A percentile compares a stretch with the other conserved stretches of the same genome.
phyloP scores from a whole-genome alignment of 2,113 vertebrate genomes.

The Dendropsophus ebraccatus region DNA sequence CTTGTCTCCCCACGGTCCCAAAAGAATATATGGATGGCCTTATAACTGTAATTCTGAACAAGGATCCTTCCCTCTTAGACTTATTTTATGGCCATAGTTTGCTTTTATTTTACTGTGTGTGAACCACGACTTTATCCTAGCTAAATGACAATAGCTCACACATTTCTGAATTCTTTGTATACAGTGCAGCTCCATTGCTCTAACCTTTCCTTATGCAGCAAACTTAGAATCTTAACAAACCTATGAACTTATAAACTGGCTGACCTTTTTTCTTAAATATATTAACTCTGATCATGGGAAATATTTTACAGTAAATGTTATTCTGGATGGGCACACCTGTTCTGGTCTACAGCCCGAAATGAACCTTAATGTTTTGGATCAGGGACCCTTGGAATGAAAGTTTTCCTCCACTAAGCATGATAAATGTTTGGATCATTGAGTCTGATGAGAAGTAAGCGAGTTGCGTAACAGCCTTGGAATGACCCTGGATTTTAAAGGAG shows the following conservation, averaged over 20 bases:
- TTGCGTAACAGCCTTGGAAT: constrained; percentile 7
- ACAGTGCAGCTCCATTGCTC: neutral
- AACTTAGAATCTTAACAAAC: neutral
- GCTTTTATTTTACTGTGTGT: too few relatives aligned
- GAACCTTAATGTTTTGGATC: constrained; percentile 46
- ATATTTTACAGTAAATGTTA: constrained; percentile 20
- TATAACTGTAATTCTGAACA: too few relatives aligned
- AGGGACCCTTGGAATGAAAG: constrained; percentile 37
- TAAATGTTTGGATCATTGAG: constrained; percentile 40
- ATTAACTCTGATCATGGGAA: neutral
- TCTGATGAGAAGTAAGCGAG: neutral
- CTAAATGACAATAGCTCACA: too few relatives aligned
- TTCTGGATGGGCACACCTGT: constrained; percentile 12
- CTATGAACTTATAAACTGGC: constrained; percentile 14
- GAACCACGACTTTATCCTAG: too few relatives aligned
- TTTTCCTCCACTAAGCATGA: constrained; percentile 40
- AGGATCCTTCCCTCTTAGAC: too few relatives aligned
- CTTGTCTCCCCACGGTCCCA: too few relatives aligned
- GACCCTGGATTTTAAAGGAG: constrained; percentile 20
- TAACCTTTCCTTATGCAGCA: neutral
- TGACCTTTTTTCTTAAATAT: constrained; percentile 32
- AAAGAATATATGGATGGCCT: too few relatives aligned
- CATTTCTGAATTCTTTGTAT: neutral
- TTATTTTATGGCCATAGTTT: too few relatives aligned
- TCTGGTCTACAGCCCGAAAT: constrained; percentile 25